phyloP scores from a whole-genome alignment of 2,888 invertebrate genomes.

The Pseudococcus viburni region DNA sequence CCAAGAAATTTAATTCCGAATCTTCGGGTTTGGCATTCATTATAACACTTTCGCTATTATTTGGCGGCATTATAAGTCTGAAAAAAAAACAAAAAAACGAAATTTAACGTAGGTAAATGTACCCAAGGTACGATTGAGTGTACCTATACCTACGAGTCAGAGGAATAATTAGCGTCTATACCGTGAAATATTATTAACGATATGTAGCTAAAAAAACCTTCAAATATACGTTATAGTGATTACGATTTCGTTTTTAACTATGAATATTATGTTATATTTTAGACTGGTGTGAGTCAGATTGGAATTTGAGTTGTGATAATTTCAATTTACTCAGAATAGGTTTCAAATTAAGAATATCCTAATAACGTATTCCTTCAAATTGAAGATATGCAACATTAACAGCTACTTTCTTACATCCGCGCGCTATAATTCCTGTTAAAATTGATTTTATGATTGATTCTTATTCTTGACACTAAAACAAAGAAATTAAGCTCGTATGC shows the following conservation, averaged over 20 bases:
- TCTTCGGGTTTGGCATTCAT: conserved; percentile 61
- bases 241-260: not conserved
- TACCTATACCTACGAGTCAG: not conserved
- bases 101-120: not conserved
- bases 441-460: too few species aligned
- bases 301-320: too few species aligned
- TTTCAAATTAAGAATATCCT: not conserved
- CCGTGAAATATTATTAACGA: conserved; percentile 10
- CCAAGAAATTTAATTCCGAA: conserved; percentile 58
- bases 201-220: conserved; percentile 17
- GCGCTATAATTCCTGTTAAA: not conserved
- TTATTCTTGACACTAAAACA: too few species aligned
- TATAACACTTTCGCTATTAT: conserved; percentile 40
- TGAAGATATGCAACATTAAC: not conserved
- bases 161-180: conserved; percentile 1
- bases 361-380: not conserved
- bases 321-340: not conserved
- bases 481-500: too few species aligned
- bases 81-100: conserved; percentile 1
- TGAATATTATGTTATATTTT: not conserved
- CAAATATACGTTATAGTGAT: not conserved
- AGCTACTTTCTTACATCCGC: not conserved
- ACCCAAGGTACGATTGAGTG: not conserved
- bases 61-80: conserved; percentile 60
- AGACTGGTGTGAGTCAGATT: too few species aligned